Conservation (phyloP, 2,797 vertebrate genomes). For the Carcharodon carcharias region DNA sequence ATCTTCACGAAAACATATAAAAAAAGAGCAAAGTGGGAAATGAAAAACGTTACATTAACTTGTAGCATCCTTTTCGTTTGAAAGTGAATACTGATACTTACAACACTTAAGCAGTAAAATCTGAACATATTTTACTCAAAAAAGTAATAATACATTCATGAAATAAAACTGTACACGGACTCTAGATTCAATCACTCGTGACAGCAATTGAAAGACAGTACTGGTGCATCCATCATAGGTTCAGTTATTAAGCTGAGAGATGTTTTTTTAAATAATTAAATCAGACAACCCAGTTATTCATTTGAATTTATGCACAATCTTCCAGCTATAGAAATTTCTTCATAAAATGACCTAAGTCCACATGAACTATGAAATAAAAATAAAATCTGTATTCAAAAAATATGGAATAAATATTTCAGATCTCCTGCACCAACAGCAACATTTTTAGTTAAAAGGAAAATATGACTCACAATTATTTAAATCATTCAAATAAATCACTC, state of each 20-base stretch:
- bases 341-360: neutral
- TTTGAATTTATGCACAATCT: conserved; percentile 30
- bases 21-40: neutral
- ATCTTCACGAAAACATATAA: neutral
- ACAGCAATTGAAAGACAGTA: neutral
- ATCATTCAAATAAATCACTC: conserved; percentile 27
- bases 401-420: neutral
- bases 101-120: neutral
- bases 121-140: neutral
- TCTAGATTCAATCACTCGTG: neutral
- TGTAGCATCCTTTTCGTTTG: neutral
- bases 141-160: neutral
- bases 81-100: neutral
- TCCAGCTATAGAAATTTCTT: neutral
- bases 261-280: conserved; percentile 34
- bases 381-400: neutral
- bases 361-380: neutral
- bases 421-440: neutral
- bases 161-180: neutral
- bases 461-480: conserved; percentile 1
- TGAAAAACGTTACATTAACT: neutral
- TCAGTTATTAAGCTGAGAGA: neutral
- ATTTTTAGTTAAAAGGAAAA: conserved; percentile 30
- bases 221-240: neutral
- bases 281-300: conserved; percentile 1